Percentiles rank a stretch among this genome's conserved stretches.
Evolutionary conservation across 2,113 vertebrate genomes (phyloP).

Genomic region (Syngnathus typhle): DNA sequence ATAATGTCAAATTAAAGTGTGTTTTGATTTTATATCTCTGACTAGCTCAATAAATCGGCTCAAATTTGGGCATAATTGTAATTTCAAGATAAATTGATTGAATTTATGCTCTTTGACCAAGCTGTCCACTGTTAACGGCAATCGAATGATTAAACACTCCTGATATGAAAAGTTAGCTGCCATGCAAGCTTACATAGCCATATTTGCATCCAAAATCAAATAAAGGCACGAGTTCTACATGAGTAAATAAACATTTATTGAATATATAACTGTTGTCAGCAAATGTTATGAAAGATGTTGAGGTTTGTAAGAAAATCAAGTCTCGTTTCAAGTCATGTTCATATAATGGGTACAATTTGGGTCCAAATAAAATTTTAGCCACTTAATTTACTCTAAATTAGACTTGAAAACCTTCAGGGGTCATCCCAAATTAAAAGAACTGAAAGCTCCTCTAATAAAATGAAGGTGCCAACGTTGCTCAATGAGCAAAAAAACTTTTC

Average conservation of each 20-base stretch:
- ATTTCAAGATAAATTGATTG: too few species aligned
- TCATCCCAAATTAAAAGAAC: constrained; percentile 37
- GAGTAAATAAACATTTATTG: constrained; percentile 58
- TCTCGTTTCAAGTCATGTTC: constrained; percentile 32
- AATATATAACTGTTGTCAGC: constrained; percentile 23
- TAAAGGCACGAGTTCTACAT: not conserved
- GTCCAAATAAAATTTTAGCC: constrained; percentile 12
- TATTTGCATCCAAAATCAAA: not conserved
- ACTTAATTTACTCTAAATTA: constrained; percentile 3
- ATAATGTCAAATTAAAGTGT: too few species aligned
- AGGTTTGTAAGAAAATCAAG: constrained; percentile 14
- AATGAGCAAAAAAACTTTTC: constrained; percentile 21
- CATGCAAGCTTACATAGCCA: not conserved
- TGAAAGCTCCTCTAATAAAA: constrained; percentile 20
- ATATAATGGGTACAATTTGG: constrained; percentile 13
- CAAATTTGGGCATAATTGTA: too few species aligned
- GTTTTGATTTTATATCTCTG: too few species aligned
- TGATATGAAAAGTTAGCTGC: not conserved
- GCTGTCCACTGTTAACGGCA: too few species aligned
- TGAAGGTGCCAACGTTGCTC: constrained; percentile 14
- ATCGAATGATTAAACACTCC: not conserved
- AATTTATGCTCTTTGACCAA: too few species aligned
- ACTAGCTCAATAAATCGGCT: too few species aligned
- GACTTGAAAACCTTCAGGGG: constrained; percentile 3
- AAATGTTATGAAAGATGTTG: constrained; percentile 15